Evolutionary conservation across 2,113 vertebrate genomes (phyloP).

Genomic region (Gopherus flavomarginatus): DNA sequence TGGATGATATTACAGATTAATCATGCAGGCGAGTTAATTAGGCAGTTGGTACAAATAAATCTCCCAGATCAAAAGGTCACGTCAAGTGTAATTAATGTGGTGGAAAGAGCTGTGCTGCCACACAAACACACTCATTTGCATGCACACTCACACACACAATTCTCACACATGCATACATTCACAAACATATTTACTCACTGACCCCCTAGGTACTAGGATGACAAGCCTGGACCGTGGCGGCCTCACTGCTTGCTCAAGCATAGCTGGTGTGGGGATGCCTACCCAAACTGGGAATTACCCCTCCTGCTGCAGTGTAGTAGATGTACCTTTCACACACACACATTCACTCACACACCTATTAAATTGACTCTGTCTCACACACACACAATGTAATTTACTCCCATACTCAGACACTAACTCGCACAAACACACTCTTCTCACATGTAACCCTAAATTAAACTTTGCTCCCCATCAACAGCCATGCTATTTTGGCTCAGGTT

Average conservation of each 20-base stretch:
- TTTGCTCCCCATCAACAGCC: background rate
- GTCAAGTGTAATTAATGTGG: background rate
- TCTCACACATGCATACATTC: background rate
- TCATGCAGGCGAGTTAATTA: background rate
- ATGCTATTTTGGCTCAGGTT: background rate
- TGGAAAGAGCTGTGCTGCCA: background rate
- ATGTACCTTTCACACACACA: background rate
- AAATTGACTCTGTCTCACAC: background rate
- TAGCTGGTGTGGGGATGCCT: too few relatives aligned
- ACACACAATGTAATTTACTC: background rate
- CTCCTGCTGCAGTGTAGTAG: background rate
- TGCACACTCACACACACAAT: background rate
- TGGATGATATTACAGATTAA: background rate
- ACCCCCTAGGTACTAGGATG: background rate
- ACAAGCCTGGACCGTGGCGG: accelerated
- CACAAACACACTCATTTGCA: background rate
- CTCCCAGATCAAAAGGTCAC: background rate
- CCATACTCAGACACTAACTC: background rate
- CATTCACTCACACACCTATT: background rate
- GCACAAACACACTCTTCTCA: background rate
- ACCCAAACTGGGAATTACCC: too few relatives aligned
- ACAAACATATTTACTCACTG: background rate
- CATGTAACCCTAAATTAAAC: background rate
- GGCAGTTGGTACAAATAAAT: background rate
- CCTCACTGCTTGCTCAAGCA: background rate